A percentile compares a stretch with the other conserved stretches of the same genome.
phyloP scores from a whole-genome alignment of 2,113 vertebrate species.

The Tachycineta bicolor region DNA sequence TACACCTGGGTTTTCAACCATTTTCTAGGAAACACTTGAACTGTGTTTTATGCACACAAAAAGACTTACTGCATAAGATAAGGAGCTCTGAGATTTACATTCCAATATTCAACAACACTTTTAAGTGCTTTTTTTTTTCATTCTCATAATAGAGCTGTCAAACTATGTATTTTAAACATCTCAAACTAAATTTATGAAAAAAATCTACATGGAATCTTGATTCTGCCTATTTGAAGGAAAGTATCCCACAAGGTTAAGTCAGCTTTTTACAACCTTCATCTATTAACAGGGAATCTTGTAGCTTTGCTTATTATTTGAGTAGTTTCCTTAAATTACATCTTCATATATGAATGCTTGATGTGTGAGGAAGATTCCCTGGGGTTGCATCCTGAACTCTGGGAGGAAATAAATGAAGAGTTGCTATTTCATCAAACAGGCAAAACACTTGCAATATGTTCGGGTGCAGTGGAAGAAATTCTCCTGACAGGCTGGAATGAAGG shows the following conservation, averaged over 20 bases:
- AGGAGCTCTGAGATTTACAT: constrained; percentile 66
- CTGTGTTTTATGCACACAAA: constrained; percentile 72
- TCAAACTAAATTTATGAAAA: constrained; percentile 24
- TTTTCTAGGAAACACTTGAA: constrained; percentile 75
- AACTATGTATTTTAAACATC: constrained; percentile 60
- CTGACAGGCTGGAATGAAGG: constrained; percentile 38
- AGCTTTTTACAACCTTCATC: background rate
- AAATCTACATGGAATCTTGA: background rate
- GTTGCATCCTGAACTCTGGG: background rate
- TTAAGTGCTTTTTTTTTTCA: constrained; percentile 49
- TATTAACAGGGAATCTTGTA: background rate
- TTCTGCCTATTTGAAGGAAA: constrained; percentile 32
- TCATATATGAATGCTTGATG: background rate
- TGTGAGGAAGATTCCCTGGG: background rate
- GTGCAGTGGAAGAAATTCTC: constrained; percentile 27
- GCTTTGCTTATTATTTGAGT: background rate
- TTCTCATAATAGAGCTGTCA: constrained; percentile 54
- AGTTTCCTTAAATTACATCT: background rate
- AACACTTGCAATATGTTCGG: background rate
- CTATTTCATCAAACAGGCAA: background rate
- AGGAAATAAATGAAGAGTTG: background rate
- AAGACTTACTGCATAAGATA: constrained; percentile 68
- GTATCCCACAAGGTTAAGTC: background rate
- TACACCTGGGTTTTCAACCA: constrained; percentile 67
- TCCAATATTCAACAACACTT: constrained; percentile 66